phyloP scores from a whole-genome alignment of 1,140 invertebrate species.

The Lordiphosa stackelbergi region DNA sequence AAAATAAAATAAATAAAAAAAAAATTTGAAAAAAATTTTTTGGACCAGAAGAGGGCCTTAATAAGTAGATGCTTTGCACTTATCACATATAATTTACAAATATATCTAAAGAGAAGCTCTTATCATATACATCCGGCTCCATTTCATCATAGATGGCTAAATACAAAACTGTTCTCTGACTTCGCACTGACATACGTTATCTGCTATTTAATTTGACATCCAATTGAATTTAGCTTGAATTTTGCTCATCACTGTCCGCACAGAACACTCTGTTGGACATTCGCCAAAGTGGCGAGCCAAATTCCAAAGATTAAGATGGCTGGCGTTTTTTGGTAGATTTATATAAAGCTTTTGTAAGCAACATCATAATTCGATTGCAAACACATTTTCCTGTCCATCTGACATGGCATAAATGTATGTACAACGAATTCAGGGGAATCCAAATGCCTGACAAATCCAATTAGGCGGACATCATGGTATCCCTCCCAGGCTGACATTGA shows the following conservation, averaged over 20 bases:
- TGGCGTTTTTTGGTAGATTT: slow-evolving; percentile 1
- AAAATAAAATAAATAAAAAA: no score
- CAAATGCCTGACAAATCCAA: slow-evolving; percentile 60
- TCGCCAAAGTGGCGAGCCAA: slow-evolving; percentile 31
- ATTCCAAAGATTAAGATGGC: slow-evolving; percentile 14
- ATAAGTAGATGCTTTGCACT: no score
- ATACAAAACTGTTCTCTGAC: no score
- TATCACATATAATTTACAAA: no score
- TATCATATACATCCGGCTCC: no score
- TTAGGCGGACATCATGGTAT: slow-evolving; percentile 40
- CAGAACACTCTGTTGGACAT: slow-evolving; percentile 38
- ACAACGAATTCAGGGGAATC: not conserved
- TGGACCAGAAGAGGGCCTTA: no score
- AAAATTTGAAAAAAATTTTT: no score
- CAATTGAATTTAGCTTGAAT: slow-evolving; percentile 2
- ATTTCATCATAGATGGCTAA: no score
- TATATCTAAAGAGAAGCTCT: no score
- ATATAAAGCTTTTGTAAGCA: slow-evolving; percentile 14
- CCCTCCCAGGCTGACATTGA: slow-evolving; percentile 5
- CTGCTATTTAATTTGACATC: no score
- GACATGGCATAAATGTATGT: slow-evolving; percentile 2
- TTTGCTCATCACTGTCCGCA: slow-evolving; percentile 21
- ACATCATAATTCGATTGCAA: slow-evolving; percentile 68
- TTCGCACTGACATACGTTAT: no score
- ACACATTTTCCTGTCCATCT: slow-evolving; percentile 50